These are phyloP conservation scores for Dicrurus megarhynchus DNA, from an alignment of 2,113 vertebrate species.

Conservation along the genomic window DNA sequence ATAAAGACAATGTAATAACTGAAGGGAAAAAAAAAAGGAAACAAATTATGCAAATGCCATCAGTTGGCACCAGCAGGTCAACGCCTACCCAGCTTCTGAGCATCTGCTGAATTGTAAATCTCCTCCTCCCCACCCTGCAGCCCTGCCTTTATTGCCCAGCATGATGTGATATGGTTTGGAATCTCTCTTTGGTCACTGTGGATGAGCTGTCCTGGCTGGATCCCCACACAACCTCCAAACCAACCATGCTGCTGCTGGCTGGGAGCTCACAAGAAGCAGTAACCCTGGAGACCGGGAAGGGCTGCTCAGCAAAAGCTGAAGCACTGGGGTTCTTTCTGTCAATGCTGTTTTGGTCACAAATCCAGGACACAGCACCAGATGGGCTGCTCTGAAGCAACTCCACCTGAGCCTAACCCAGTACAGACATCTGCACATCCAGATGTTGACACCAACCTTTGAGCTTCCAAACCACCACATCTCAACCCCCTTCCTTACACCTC, in stretches of 20 bases:
- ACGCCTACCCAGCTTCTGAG: background rate
- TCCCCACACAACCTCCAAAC: background rate
- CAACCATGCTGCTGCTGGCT: background rate
- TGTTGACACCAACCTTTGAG: background rate
- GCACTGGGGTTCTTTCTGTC: no score
- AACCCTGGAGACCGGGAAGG: background rate
- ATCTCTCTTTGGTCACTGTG: background rate
- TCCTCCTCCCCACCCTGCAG: background rate
- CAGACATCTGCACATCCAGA: background rate
- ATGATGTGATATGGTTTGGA: rapidly evolving
- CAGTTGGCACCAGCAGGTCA: background rate
- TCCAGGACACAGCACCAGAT: background rate
- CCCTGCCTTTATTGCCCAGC: background rate
- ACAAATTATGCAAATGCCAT: background rate
- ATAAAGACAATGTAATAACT: background rate
- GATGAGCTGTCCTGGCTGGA: background rate
- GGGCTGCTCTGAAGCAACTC: background rate
- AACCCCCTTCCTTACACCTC: background rate
- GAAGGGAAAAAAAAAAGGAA: rapidly evolving
- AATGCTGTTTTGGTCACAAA: background rate
- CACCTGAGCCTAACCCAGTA: background rate
- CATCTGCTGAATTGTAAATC: background rate
- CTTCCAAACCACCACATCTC: background rate
- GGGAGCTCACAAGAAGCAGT: background rate
- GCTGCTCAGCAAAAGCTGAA: background rate